These are phyloP conservation scores for Dromaius novaehollandiae DNA, from an alignment of 2,113 vertebrate species.

Conservation along the genomic window DNA sequence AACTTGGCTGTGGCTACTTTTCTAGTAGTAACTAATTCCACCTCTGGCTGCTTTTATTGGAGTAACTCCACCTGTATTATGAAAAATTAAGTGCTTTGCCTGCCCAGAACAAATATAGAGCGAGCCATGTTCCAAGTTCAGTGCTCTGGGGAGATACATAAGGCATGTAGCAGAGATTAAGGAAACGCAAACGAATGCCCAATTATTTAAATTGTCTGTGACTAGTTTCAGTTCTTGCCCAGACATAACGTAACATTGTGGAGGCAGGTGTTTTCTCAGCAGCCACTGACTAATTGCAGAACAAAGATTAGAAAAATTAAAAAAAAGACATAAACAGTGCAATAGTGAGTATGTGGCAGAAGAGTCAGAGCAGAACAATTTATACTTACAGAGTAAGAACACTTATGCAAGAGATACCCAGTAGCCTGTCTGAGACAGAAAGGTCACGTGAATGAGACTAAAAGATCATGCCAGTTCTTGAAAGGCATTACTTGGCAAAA, in stretches of 20 bases:
- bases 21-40: not conserved
- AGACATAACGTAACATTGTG: not conserved
- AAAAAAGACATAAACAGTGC: conserved; percentile 2
- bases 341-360: not conserved
- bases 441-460: not conserved
- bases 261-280: conserved; percentile 48
- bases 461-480: not conserved
- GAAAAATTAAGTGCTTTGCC: not conserved
- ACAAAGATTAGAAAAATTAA: not conserved
- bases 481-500: not conserved
- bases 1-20: not conserved
- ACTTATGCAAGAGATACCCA: accelerated
- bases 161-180: not conserved
- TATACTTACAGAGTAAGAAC: accelerated
- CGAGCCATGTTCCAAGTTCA: not conserved
- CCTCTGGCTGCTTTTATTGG: not conserved
- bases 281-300: conserved; percentile 51
- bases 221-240: conserved; percentile 30
- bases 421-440: not conserved
- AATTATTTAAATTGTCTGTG: not conserved
- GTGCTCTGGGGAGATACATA: not conserved
- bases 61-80: not conserved
- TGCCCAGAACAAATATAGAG: not conserved
- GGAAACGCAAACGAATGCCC: not conserved
- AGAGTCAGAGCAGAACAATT: not conserved